phyloP scores from a whole-genome alignment of 2,113 vertebrate species.

The Steatornis caripensis region DNA sequence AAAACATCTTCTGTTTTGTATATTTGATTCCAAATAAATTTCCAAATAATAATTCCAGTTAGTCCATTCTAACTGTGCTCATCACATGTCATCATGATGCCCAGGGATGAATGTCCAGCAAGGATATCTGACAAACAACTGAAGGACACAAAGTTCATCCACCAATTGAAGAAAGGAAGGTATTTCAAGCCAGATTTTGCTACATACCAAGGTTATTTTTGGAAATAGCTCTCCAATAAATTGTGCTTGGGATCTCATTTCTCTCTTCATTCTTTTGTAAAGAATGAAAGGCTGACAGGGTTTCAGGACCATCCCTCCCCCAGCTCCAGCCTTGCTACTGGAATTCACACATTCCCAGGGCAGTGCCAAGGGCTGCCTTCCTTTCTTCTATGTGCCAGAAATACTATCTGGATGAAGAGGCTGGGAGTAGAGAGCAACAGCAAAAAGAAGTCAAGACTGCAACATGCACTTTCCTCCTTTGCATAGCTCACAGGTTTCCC shows the following conservation, averaged over 20 bases:
- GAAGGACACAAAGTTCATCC: not conserved
- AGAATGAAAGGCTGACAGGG: not conserved
- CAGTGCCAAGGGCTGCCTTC: not conserved
- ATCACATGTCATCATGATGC: not conserved
- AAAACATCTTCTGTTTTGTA: not conserved
- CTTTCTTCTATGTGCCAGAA: not conserved
- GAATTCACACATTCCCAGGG: constrained; percentile 52
- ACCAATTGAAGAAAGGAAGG: not conserved
- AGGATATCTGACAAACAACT: not conserved
- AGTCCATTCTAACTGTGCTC: not conserved
- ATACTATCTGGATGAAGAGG: not conserved
- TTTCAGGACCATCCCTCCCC: not conserved
- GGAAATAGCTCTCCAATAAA: not conserved
- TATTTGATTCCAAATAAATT: not conserved
- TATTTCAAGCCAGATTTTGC: constrained; percentile 9
- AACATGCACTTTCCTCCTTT: not conserved
- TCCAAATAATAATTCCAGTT: not conserved
- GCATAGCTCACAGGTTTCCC: not conserved
- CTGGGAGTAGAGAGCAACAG: not conserved
- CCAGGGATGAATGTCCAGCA: not conserved
- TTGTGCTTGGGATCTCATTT: constrained; percentile 9
- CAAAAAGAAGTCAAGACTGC: not conserved
- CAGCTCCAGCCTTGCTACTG: not conserved
- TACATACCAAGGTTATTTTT: constrained; percentile 13
- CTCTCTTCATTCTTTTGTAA: not conserved